Evolutionary conservation across 2,888 invertebrate genomes (phyloP).

Genomic region (Volucella inanis): DNA sequence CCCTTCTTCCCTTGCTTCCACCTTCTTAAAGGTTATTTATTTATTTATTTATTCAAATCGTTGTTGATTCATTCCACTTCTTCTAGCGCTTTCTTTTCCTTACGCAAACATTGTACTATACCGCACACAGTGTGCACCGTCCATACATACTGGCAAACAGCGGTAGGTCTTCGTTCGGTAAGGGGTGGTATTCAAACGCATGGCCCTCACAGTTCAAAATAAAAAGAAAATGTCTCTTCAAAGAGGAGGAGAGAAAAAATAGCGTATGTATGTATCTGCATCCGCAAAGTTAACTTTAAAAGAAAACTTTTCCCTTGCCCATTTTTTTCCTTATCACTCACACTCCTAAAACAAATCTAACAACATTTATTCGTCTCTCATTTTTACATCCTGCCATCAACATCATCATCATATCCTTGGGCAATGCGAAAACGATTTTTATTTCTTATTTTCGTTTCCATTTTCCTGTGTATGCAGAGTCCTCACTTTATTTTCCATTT

Average conservation of each 20-base stretch:
- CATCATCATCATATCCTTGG: slow-evolving; percentile 73
- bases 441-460: slow-evolving; percentile 59
- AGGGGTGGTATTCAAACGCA: slow-evolving; percentile 47
- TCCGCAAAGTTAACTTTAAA: slow-evolving; percentile 72
- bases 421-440: slow-evolving; percentile 73
- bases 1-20: slow-evolving; percentile 14
- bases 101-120: slow-evolving; percentile 18
- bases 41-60: slow-evolving; percentile 62
- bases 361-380: slow-evolving; percentile 45
- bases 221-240: slow-evolving; percentile 50
- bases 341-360: slow-evolving; percentile 3
- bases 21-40: slow-evolving; percentile 47
- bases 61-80: slow-evolving; percentile 48
- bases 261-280: slow-evolving; percentile 54
- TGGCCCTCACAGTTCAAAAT: slow-evolving; percentile 40
- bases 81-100: slow-evolving; percentile 7
- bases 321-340: background rate
- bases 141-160: background rate
- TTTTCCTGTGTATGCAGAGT: slow-evolving; percentile 29
- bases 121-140: background rate
- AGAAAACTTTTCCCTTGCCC: slow-evolving; percentile 52
- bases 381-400: slow-evolving; percentile 73
- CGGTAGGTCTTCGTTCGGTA: background rate
- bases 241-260: slow-evolving; percentile 29
- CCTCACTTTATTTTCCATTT: slow-evolving; percentile 39